Base-by-base conservation (phyloP, 2,888 invertebrate species). In the Steinernema scapterisci region DNA sequence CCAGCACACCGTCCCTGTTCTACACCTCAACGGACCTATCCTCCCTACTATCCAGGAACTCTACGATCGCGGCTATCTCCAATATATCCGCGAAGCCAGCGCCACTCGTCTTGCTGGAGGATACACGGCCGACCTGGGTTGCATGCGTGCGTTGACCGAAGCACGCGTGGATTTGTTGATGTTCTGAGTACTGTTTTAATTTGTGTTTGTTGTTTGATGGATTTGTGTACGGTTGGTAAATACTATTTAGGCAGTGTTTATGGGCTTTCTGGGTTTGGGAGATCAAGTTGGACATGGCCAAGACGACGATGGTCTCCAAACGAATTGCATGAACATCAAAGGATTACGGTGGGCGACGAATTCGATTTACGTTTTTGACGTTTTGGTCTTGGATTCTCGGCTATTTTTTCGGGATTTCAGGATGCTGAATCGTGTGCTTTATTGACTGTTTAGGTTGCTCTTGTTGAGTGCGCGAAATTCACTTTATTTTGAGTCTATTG, bases 31-130 rank as follows among this genome's bases (percentile, higher is more conserved):
- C 56, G 81, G 81, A 16, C 91, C 91, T 78, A 89, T 91, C 0
- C 89, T 91, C 0, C 86, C 88, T 13, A 89, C 92, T 0, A 51
- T 75, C 72, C 89, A 90, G 0, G 92, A 93, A 70, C 90, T 95
- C 52, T 75, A 76, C 46, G 44, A 44, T 9, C 45, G 63, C 48
- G 25, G 90, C 0, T 84, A 79, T 43, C 74, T 83, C 31, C 71
- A 75, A 23, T 72, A 83, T 54, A 75, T 84, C 63, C 74, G 76
- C 9, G 63, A 52, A 5, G 74, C 84, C 9, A 75, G 78, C 19
- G 72, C 78, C 75, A 78, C 75, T 7, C 73, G 79, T 0, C 27
- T 81, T 43, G 87, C 87, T 38, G 86, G 86, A 21, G 87, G 83
- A 25, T 87, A 79, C 75, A 79, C 81, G 19, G 71, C 83, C 19